Conservation (phyloP, 2,888 invertebrate species). For the Hetaerina titia region DNA sequence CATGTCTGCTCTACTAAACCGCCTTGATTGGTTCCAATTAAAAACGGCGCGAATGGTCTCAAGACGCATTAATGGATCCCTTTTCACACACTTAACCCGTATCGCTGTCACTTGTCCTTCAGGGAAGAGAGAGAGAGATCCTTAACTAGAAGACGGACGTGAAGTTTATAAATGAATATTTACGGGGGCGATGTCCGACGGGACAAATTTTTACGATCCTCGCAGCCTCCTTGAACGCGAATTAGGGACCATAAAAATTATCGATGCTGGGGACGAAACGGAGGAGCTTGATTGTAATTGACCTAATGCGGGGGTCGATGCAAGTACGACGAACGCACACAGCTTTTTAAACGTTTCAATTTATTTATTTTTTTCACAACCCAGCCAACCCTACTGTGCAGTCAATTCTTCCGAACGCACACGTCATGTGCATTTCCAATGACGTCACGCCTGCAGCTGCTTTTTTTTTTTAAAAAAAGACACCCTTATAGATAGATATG, state of each 20-base stretch:
- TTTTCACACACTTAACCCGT: neutral
- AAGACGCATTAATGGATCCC: neutral
- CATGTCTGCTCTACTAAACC: neutral
- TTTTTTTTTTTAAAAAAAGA: neutral
- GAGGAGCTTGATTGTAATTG: neutral
- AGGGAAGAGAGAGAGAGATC: neutral
- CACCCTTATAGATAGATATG: neutral
- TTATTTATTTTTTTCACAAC: neutral
- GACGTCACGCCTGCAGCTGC: slow-evolving; percentile 20
- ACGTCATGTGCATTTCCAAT: neutral
- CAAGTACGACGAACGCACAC: neutral
- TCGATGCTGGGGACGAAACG: neutral
- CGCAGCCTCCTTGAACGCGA: neutral
- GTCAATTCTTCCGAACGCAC: neutral
- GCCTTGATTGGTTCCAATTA: neutral
- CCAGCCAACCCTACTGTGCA: neutral
- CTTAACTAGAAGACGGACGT: neutral
- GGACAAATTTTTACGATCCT: neutral
- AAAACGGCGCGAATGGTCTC: neutral
- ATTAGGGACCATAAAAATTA: neutral
- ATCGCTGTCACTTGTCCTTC: slow-evolving; percentile 17
- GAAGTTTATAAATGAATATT: neutral
- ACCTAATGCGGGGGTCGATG: neutral
- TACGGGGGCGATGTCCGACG: neutral
- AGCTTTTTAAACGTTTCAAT: neutral